phyloP scores from a whole-genome alignment of 2,797 vertebrate genomes.

The Parauchenoglanis punctatus region DNA sequence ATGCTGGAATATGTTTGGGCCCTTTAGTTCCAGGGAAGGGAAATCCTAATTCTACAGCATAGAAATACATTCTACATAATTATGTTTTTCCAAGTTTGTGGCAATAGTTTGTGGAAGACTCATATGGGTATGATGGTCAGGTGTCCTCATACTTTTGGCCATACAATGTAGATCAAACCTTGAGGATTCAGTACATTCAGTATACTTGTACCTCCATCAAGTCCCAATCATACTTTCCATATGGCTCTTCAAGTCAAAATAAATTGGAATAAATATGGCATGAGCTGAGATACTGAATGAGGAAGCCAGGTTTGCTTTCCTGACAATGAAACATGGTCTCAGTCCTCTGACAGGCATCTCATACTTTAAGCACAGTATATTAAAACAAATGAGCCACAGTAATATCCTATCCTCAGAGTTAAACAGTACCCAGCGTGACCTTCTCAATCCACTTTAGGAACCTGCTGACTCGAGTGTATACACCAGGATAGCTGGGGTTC shows the following conservation, averaged over 20 bases:
- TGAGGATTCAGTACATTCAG: constrained; percentile 17
- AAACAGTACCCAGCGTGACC: constrained; percentile 68
- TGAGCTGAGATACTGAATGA: constrained; percentile 32
- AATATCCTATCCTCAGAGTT: constrained; percentile 42
- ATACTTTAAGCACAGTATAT: constrained; percentile 10
- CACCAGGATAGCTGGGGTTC: constrained; percentile 82
- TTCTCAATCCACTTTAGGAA: constrained; percentile 85
- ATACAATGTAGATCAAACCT: background rate
- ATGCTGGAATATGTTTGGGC: background rate
- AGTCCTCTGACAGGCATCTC: background rate
- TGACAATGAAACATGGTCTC: background rate
- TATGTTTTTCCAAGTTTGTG: background rate
- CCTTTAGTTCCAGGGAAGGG: background rate
- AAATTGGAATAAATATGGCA: constrained; percentile 22
- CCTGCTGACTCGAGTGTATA: constrained; percentile 86
- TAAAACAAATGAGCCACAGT: background rate
- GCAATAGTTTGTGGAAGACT: background rate
- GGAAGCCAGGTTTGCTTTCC: background rate
- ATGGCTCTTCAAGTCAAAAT: constrained; percentile 29
- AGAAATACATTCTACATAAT: background rate
- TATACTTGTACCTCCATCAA: constrained; percentile 22
- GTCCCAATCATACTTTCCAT: constrained; percentile 17
- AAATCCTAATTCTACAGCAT: background rate
- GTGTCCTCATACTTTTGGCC: background rate
- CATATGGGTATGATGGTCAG: background rate